These are phyloP conservation scores for Cheirogaleus major DNA, from an alignment of 2,797 vertebrate species.

Conservation along the genomic window DNA sequence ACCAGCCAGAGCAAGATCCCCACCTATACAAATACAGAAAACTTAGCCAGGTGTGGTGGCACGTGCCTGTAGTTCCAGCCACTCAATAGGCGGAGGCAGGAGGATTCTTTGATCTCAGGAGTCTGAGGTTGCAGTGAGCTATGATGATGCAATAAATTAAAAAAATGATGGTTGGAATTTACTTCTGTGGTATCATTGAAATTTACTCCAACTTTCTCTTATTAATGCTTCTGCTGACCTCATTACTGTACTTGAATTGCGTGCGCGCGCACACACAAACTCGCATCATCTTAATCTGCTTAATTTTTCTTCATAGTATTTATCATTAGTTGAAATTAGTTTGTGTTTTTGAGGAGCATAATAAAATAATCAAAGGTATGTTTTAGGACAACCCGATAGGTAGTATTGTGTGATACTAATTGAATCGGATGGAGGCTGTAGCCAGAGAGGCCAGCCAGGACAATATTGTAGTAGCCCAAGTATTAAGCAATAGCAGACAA, in stretches of 20 bases:
- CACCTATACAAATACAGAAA: background rate
- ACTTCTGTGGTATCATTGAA: background rate
- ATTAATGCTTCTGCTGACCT: background rate
- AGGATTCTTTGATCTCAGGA: background rate
- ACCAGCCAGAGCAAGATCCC: background rate
- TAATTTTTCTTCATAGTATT: background rate
- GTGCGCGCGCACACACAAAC: background rate
- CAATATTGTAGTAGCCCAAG: background rate
- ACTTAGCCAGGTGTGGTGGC: background rate
- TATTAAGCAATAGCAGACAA: background rate
- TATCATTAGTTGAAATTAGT: background rate
- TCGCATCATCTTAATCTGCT: background rate
- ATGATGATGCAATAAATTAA: background rate
- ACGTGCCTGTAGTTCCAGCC: too few relatives aligned
- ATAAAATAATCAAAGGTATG: background rate
- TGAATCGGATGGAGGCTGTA: background rate
- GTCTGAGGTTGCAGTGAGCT: background rate
- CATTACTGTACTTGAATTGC: background rate
- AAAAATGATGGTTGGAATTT: background rate
- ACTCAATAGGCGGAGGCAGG: too few relatives aligned
- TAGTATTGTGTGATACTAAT: background rate
- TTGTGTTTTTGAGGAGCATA: background rate
- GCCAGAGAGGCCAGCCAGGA: background rate
- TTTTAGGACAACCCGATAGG: background rate
- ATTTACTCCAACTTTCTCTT: background rate